Base-by-base conservation (phyloP, 2,888 invertebrate species). In the Dichetophora obliterata region DNA sequence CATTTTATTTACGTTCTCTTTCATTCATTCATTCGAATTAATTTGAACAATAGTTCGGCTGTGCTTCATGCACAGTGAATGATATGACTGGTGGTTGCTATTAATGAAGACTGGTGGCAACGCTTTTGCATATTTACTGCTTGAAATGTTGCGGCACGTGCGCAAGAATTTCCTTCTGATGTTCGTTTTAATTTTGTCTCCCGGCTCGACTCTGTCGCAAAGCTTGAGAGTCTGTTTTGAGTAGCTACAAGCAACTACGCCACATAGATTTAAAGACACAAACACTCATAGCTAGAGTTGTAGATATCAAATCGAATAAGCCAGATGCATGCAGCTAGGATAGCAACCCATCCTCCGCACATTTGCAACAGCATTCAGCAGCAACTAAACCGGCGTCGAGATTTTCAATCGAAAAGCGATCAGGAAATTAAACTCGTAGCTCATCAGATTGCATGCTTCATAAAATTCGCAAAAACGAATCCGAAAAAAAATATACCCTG, bases 381-480 rank as follows among this genome's bases (percentile, higher is more conserved):
- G 2, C 34, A 48, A 19, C n/a, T 22, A n/a, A 37, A 70, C 57
- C 71, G 71, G 37, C 71, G 71, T 78, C 71, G 69, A 80, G 80
- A 80, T 82, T 84, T 83, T 78, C 80, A 82, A 84, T 83, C 82
- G 83, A 83, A 83, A 83, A 84, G 84, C 83, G 81, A 83, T 85
- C 86, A 86, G 87, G 86, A 87, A 86, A 87, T 87, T 87, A 87
- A 86, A 85, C 82, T 77, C 77, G 79, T 54, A 75, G 78, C 84
- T 84, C 83, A 84, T 85, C 86, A 83, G 85, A 81, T 83, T 82
- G 84, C 79, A 81, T 72, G 80, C 77, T 82, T 83, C 84, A 83
- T 83, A 59, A 71, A 71, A 59, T 37, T 52, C 48, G n/a, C 37
- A 14, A 19, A 43, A 66, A 6, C 48, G 65, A 34, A 65, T n/a